Base-by-base conservation (phyloP, 2,888 invertebrate genomes). In the Biston betularia region DNA sequence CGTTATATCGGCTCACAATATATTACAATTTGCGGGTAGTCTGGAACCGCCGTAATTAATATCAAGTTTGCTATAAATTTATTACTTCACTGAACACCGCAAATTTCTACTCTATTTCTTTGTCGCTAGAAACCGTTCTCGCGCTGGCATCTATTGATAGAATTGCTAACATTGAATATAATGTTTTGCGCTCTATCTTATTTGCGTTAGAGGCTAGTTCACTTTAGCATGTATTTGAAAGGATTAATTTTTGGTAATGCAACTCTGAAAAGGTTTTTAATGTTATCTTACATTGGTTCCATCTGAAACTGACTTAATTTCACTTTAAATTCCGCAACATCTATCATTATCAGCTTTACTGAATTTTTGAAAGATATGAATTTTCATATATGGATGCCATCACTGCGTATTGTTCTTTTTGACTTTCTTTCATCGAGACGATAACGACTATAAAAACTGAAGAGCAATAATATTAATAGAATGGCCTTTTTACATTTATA, bases 1-100 rank as follows among this genome's bases (percentile, higher is more conserved):
- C 66, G 53, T 56, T 75, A 73, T 76, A 79, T 79, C 76, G 78
- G 75, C 69, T 71, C 75, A 78, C 80, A 82, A 86, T 87, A 86
- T 86, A 88, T 87, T 82, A 85, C 80, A 88, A 87, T 87, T 87
- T 88, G 85, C 77, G 86, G 87, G 79, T 83, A 85, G 81, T 85
- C 86, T 75, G 79, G 74, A 76, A 81, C 72, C 79, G 74, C 70
- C 80, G 89, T 90, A 91, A 91, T 92, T 91, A 92, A 90, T 92
- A 91, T 87, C 88, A 90, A 89, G 88, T 90, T 90, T 86, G 89
- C 81, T 77, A 85, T 85, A 70, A 73, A 71, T 71, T 73, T 72
- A 70, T 68, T 65, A 72, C 65, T 52, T 55, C 33, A 35, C n/a
- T 58, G 40, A 63, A 59, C 34, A 56, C 14, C 44, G 48, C 45